phyloP scores from a whole-genome alignment of 2,888 invertebrate species.

The Drosophila quasianomalipes region DNA sequence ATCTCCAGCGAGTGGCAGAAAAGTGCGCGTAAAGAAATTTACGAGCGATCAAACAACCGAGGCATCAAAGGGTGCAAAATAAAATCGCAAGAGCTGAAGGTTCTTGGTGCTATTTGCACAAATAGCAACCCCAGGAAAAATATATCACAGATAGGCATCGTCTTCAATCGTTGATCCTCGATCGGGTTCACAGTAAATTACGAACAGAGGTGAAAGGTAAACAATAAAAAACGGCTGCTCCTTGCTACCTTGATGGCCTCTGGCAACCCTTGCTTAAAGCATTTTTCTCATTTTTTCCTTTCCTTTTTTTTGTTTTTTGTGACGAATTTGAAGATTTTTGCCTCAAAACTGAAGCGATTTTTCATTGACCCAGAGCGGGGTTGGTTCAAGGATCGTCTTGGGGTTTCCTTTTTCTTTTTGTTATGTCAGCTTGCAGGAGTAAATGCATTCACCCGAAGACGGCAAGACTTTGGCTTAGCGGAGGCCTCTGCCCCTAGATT shows the following conservation, averaged over 20 bases:
- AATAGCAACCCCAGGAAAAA: conserved; percentile 37
- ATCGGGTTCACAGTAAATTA: conserved; percentile 83
- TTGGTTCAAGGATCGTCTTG: conserved; percentile 74
- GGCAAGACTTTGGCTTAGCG: conserved; percentile 49
- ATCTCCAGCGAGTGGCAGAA: conserved; percentile 24
- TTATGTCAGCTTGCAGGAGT: conserved; percentile 70
- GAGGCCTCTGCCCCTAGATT: conserved; percentile 43
- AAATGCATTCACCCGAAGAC: conserved; percentile 69
- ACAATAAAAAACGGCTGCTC: conserved; percentile 66
- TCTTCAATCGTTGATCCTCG: conserved; percentile 33
- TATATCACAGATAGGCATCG: conserved; percentile 47
- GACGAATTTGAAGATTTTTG: conserved; percentile 76
- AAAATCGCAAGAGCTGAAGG: conserved; percentile 59
- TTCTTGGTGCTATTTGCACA: conserved; percentile 57
- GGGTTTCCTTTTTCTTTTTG: conserved; percentile 43
- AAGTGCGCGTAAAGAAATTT: conserved; percentile 65
- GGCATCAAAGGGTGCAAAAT: conserved; percentile 82
- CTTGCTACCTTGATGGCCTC: conserved; percentile 42
- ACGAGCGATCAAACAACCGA: conserved; percentile 82
- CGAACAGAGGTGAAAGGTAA: conserved; percentile 82
- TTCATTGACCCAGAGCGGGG: conserved; percentile 72
- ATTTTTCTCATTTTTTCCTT: conserved; percentile 45
- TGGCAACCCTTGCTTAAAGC: conserved; percentile 72
- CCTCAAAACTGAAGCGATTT: conserved; percentile 78
- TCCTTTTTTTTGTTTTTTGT: conserved; percentile 57